Percentiles rank a stretch among this genome's conserved stretches.
These are phyloP conservation scores for Cephalotes varians DNA, from an alignment of 2,888 invertebrate species.

Conservation along the genomic window DNA sequence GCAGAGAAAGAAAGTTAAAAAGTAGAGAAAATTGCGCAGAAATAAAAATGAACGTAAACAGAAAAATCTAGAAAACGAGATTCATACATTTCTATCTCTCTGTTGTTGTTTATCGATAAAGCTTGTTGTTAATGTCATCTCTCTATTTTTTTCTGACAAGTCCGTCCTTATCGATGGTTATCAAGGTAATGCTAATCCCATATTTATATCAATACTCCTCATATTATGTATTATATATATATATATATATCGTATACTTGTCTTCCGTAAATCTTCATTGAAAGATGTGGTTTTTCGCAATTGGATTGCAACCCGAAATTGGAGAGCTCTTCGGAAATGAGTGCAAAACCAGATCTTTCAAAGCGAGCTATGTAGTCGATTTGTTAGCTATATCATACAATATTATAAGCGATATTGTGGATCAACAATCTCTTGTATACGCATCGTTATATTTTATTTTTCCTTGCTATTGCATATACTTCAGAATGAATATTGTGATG, in stretches of 20 bases:
- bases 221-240: constrained; percentile 77
- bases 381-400: constrained; percentile 73
- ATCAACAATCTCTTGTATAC: constrained; percentile 67
- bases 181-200: constrained; percentile 86
- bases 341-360: constrained; percentile 79
- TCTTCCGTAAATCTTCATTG: constrained; percentile 78
- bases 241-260: constrained; percentile 74
- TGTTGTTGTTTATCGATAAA: constrained; percentile 84
- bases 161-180: constrained; percentile 87
- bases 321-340: neutral
- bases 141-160: constrained; percentile 87
- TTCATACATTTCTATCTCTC: constrained; percentile 82
- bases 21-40: constrained; percentile 22
- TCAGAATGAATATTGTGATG: constrained; percentile 15
- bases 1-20: constrained; percentile 3
- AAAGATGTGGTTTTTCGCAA: constrained; percentile 78
- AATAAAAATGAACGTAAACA: constrained; percentile 18
- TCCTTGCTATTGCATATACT: neutral
- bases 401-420: constrained; percentile 69
- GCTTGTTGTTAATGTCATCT: constrained; percentile 86
- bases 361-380: constrained; percentile 77
- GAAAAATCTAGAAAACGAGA: constrained; percentile 65
- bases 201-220: constrained; percentile 86
- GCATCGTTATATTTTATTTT: constrained; percentile 66
- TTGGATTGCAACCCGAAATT: neutral